A percentile compares a stretch with the other conserved stretches of the same genome.
Evolutionary conservation across 2,888 invertebrate species (phyloP).

Genomic region (Trichopoda pennipes): DNA sequence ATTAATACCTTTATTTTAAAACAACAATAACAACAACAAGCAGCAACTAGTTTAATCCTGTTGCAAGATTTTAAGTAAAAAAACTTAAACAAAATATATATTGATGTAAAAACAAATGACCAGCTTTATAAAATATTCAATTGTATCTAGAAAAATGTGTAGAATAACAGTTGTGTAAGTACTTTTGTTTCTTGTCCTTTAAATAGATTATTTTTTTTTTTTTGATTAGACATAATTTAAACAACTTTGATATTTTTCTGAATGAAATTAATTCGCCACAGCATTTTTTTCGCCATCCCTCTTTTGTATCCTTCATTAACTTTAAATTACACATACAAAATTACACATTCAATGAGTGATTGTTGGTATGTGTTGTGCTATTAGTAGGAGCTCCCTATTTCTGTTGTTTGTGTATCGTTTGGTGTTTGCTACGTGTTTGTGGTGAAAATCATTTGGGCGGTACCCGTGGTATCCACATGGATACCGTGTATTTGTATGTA

Average conservation of each 20-base stretch:
- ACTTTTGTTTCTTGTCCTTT: background rate
- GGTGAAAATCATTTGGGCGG: conserved; percentile 80
- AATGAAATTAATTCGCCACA: conserved; percentile 18
- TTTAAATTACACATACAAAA: background rate
- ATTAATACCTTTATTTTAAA: conserved; percentile 30
- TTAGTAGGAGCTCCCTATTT: conserved; percentile 69
- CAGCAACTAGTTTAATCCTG: conserved; percentile 57
- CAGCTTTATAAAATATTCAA: too few species aligned
- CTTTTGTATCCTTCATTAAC: background rate
- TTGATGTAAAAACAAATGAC: too few species aligned
- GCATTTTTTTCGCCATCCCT: background rate
- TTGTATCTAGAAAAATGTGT: too few species aligned
- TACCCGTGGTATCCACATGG: conserved; percentile 76
- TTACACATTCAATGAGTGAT: background rate
- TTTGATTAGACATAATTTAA: background rate
- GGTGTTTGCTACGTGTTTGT: conserved; percentile 63
- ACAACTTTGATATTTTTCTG: conserved; percentile 15
- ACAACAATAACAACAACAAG: conserved; percentile 50
- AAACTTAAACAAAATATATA: too few species aligned
- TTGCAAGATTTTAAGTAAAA: background rate
- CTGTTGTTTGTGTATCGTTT: conserved; percentile 26
- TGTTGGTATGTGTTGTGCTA: conserved; percentile 46
- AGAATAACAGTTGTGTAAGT: too few species aligned
- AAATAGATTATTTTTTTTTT: too few species aligned
- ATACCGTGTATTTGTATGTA: conserved; percentile 63